Base-by-base conservation (phyloP, 2,888 invertebrate species). In the Smittia sp. region DNA sequence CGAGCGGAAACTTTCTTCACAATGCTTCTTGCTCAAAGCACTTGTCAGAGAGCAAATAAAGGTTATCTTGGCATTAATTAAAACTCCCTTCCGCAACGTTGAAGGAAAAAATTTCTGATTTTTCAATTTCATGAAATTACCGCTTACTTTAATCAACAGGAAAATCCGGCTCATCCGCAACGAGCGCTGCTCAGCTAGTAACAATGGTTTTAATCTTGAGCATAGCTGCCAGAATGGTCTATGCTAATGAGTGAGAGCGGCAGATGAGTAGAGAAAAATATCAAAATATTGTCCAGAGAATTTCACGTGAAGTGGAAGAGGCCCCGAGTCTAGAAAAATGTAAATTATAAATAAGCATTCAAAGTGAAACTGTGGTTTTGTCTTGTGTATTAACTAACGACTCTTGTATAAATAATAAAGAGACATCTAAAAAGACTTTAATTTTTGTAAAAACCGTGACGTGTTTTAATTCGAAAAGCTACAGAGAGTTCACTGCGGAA, bases 331-430 rank as follows among this genome's bases (percentile, higher is more conserved):
- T 11, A 69, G 32, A 24, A 54, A 54, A 20, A 52, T 69, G 69
- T 69, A 69, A 69, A 69, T 69, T 69, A 54, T 54, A 27, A 54
- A 54, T 54, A 69, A 69, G 69, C 69, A 69, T 69, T 69, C 69
- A 69, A 69, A 69, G 69, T 69, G 69, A 69, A 69, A 41, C 69
- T 69, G 69, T 69, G 69, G 69, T 69, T 69, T 69, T 69, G 39
- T 69, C 32, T 54, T 69, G 41, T 69, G 20, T 52, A 63, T 9
- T 27, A 63, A 24, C 7, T 63, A 63, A 63, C 41, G 25, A 41
- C 32, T 69, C 69, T 69, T 27, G 69, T 69, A 54, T 68, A 46
- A 68, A 68, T 41, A 69, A 69, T 24, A 68, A 66, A 66, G 18
- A 38, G n/a, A 18, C 15, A 54, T 52, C 52, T 68, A 68, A 41